Percentiles rank a stretch among this genome's conserved stretches.
These are phyloP conservation scores for Ophioninae sp. DNA, from an alignment of 2,888 invertebrate species.

Conservation along the genomic window DNA sequence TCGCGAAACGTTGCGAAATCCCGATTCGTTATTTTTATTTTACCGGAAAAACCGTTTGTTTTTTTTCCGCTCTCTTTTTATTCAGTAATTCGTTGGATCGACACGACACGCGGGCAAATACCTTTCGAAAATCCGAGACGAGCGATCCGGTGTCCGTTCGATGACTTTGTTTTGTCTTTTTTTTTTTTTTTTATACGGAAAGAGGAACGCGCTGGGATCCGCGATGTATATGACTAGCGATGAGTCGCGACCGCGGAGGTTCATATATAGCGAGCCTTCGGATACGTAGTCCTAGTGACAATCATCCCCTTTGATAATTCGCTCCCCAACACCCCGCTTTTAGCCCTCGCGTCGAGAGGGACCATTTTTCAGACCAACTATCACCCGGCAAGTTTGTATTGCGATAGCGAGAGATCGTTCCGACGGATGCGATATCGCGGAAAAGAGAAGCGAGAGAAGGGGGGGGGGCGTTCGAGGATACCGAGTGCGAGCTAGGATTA, in stretches of 20 bases:
- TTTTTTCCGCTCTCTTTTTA: neutral
- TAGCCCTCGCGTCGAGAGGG: neutral
- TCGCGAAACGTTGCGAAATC: too few species aligned
- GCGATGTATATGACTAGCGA: conserved; percentile 29
- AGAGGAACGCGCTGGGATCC: neutral
- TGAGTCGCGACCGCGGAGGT: conserved; percentile 11
- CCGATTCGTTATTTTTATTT: too few species aligned
- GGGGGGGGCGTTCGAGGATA: neutral
- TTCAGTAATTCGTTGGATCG: neutral
- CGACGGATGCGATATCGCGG: neutral
- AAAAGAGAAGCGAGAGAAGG: too few species aligned
- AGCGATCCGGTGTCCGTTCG: neutral
- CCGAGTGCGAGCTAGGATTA: neutral
- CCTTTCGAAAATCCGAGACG: neutral
- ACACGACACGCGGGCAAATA: neutral
- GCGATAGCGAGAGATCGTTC: neutral
- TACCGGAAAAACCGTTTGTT: neutral
- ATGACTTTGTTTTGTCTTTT: neutral
- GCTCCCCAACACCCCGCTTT: neutral
- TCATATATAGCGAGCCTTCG: conserved; percentile 49
- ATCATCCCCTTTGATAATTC: conserved; percentile 66
- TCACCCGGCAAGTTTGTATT: neutral
- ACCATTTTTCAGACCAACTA: neutral
- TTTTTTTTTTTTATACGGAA: neutral
- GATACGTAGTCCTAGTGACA: conserved; percentile 75